phyloP scores from a whole-genome alignment of 2,888 invertebrate genomes.

The Campaea margaritaria region DNA sequence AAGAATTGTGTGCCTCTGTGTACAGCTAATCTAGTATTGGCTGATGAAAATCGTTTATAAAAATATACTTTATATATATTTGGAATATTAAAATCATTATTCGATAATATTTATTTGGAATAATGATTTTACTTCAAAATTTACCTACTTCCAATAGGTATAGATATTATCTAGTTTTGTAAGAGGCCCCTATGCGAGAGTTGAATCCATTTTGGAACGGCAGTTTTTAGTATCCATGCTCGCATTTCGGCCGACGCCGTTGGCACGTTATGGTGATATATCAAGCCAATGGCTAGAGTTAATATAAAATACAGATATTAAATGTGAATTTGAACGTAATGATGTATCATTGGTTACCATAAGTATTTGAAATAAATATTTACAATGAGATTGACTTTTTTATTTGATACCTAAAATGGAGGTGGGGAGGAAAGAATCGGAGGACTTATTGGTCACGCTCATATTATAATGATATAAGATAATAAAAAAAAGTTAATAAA shows the following conservation, averaged over 20 bases:
- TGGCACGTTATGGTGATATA: slow-evolving; percentile 74
- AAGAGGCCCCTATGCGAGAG: slow-evolving; percentile 71
- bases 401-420: slow-evolving; percentile 34
- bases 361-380: slow-evolving; percentile 85
- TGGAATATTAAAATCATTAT: slow-evolving; percentile 39
- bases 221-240: slow-evolving; percentile 51
- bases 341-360: slow-evolving; percentile 85
- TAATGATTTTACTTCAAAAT: slow-evolving; percentile 47
- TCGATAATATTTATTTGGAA: slow-evolving; percentile 36
- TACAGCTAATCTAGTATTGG: slow-evolving; percentile 69
- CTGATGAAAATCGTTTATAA: slow-evolving; percentile 45
- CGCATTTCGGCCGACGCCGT: slow-evolving; percentile 64
- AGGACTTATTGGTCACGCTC: no score
- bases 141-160: slow-evolving; percentile 60
- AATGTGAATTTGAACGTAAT: slow-evolving; percentile 68
- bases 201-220: slow-evolving; percentile 50
- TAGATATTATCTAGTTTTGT: slow-evolving; percentile 66
- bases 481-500: no score
- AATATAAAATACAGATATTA: slow-evolving; percentile 58
- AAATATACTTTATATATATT: slow-evolving; percentile 43
- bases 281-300: slow-evolving; percentile 74
- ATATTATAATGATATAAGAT: no score
- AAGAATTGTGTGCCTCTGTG: slow-evolving; percentile 83
- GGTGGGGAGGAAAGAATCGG: no score
- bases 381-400: slow-evolving; percentile 67